Base-by-base conservation (phyloP, 2,888 invertebrate species). In the Opisthograptis luteolata region DNA sequence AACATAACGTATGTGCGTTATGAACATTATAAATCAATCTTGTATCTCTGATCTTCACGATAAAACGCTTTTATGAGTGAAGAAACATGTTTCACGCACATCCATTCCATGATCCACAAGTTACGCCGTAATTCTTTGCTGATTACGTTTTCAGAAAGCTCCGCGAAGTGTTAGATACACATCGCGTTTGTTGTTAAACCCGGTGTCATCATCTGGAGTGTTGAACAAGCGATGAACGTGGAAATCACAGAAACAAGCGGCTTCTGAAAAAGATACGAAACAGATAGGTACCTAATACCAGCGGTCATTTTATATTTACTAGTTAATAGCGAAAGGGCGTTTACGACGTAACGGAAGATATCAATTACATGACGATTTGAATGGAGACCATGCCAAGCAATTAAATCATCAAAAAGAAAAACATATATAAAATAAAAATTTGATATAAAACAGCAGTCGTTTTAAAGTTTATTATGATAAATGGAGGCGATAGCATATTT, bases 21-120 rank as follows among this genome's bases (percentile, higher is more conserved):
- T 51, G 39, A 51, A 54, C 17, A 43, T 50, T 48, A 45, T 61
- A 61, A 56, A 59, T 58, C 50, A 61, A 57, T 53, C 55, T 47
- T n/a, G n/a, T 46, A 46, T 22, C 43, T 45, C 47, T 48, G 58
- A 61, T 57, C 39, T 53, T 15, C 10, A 36, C 31, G 35, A 28
- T 55, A 41, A 52, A 56, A 35, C 32, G 49, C 25, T 42, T 47
- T 57, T 47, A 58, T 36, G 49, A 42, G 25, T n/a, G 6, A 39
- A 47, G 55, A 48, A 50, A 48, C 22, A 47, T 52, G 39, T 25
- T 39, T 36, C 24, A 48, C 30, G 3, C 12, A n/a, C 35, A 20
- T 19, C 17, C 30, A 27, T 49, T 32, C 34, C 39, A 55, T 53
- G 50, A 55, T 44, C 35, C 40, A 22, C 32, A 30, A 58, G 54